Evolutionary conservation across 1,140 invertebrate genomes (phyloP), one percentile per base, ranked within the genome.

Genomic region (Drosophila ogumai): DNA sequence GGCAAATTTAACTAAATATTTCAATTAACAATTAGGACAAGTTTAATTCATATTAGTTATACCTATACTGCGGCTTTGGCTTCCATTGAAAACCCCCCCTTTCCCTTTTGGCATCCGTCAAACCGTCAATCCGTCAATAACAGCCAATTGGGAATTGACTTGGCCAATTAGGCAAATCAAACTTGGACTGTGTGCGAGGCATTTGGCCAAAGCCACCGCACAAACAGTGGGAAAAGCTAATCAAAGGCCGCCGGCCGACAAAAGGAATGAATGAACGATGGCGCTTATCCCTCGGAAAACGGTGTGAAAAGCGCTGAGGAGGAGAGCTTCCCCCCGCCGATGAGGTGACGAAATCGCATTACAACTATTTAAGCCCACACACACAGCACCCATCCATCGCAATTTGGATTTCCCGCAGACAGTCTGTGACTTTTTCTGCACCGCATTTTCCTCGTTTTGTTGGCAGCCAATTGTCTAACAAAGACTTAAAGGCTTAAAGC

Each of bases 401-500:
- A 61, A 32, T 67, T 61, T 36, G 41, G 28, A 43, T 34, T 55
- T 50, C 10, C 22, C 31, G 41, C 17, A 50, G 34, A 49, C 50
- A 34, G 17, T 31, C 25, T 22, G 22, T 41, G 43, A 15, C 10
- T 52, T 47, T 71, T 49, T 49, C 36, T 7, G 1, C 8, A 19
- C 28, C 46, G 36, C 64, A 34, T 54, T 47, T 43, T 9, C 46
- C 47, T 6, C 49, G 28, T 75, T 79, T 38, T 25, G 52, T 55
- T 74, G 65, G 43, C 75, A 72, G 82, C 75, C 79, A 87, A 87
- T 82, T 90, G 81, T 90, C 81, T 84, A 88, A 90, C 85, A 90
- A 88, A 85, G 85, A 81, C 85, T 88, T 88, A 90, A 88, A 88
- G 81, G 85, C 81, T 88, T 88, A 88, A 90, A 88, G 85, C 79